Base-by-base conservation (phyloP, 2,888 invertebrate species). In the Hymenopus coronatus region DNA sequence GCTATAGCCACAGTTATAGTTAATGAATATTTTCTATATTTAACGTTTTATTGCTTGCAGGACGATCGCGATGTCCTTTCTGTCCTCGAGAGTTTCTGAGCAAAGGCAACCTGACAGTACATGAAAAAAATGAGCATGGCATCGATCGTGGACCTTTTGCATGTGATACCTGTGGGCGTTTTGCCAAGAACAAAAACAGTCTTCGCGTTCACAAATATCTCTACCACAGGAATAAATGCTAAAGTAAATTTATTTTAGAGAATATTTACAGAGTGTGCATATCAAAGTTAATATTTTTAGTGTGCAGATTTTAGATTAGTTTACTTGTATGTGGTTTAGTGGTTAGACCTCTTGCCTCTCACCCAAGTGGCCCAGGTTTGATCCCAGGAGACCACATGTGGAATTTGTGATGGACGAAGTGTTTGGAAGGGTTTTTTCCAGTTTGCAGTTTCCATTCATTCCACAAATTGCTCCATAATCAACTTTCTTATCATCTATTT, bases 51-150 rank as follows among this genome's bases (percentile, higher is more conserved):
- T 70, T 70, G 54, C 54, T 70, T 70, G 54, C 54, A 70, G 70
- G 30, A 15, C 82, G 85, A 9, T 40, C 84, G 14, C 46, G 82
- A 28, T 89, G 89, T 28, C 86, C 85, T 28, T 27, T 86, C 28
- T 89, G 89, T 83, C 89, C 82, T 15, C 85, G 86, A n/a, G 95
- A 95, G 93, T 96, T 96, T 92, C 95, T 95, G 88, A 95, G 95
- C 92, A 94, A 95, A 12, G 95, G 95, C 94, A 96, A 96, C 93
- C 93, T 96, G 92, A 96, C 96, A 92, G 95, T 96, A 82, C 96
- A 96, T 92, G 95, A 96, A 85, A 94, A 96, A 54, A 96, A 96
- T 93, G 96, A 96, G 92, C 96, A 96, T 92, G 96, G 96, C 91
- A 95, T 95, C 15, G 94, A 95, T 91, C 95, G 96, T 91, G 96